phyloP scores from a whole-genome alignment of 2,113 vertebrate genomes.

The Lamprologus sp. region DNA sequence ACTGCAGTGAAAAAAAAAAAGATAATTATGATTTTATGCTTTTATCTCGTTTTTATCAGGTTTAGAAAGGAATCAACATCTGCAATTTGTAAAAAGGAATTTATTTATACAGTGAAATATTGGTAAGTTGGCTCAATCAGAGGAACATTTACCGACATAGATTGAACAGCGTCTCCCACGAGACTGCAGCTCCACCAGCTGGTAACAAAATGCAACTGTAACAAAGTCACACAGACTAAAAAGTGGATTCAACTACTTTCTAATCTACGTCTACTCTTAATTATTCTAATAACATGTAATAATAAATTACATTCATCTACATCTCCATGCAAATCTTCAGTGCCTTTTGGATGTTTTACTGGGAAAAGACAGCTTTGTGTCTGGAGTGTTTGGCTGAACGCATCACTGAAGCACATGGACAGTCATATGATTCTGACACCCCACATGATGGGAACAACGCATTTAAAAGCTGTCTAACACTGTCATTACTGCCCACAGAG shows the following conservation, averaged over 20 bases:
- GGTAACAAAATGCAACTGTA: neutral
- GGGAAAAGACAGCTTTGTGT: rapidly evolving
- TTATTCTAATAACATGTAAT: neutral
- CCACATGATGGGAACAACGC: neutral
- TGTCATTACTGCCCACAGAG: neutral
- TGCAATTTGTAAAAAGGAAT: neutral
- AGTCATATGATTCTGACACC: neutral
- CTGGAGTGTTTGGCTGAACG: neutral
- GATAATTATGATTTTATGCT: neutral
- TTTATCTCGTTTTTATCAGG: neutral
- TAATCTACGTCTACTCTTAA: neutral
- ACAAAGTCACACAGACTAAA: neutral
- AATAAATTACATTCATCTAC: neutral
- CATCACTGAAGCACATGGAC: neutral
- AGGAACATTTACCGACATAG: neutral
- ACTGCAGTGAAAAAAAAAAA: neutral
- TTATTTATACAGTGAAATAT: neutral
- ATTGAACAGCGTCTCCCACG: neutral
- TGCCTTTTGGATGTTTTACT: neutral
- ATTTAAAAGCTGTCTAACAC: neutral
- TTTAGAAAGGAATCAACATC: neutral
- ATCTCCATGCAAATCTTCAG: neutral
- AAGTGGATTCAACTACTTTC: neutral
- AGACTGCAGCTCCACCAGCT: neutral
- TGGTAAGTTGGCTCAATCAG: neutral